Base-by-base conservation (phyloP, 2,113 vertebrate species). In the Nettapus auritus region DNA sequence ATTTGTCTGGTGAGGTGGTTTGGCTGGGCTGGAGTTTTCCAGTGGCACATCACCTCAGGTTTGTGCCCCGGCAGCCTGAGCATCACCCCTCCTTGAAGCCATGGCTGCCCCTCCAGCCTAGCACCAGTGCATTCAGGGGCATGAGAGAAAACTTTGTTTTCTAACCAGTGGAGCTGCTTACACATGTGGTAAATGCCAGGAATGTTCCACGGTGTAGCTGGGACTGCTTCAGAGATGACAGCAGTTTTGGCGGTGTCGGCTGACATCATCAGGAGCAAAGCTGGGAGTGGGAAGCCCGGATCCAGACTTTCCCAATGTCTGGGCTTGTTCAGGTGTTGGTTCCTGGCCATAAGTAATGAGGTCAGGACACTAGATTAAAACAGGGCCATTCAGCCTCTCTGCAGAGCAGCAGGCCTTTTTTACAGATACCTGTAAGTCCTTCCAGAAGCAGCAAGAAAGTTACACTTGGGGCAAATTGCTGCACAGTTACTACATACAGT, bases 251-350 rank as follows among this genome's bases (percentile, higher is more conserved):
- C n/a, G 38, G 53, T 28, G 59, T 50, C 55, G 60, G 86, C 53
- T 84, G 90, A 67, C 2, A 1, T 81, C 38, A 31, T 55, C 23
- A 48, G 63, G 40, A 93, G 42, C 23, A 50, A 82, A 88, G 84
- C 57, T 25, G 55, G 21, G 63, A 92, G 40, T 3, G 5, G 66
- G 38, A 79, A 26, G 20, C 53, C 66, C 66, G 75, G 64, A 68
- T 71, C 9, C 36, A 85, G 81, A 56, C 26, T 50, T 62, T 57
- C 42, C 60, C 66, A 53, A 10, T 0, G 13, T 66, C 48, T 92
- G 92, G 73, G 60, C 85, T 94, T 92, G 76, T 92, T 83, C 76
- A 64, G 59, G 50, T n/a, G 81, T 31, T 94, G 85, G 78, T 86
- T 95, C 82, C 67, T 73, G 26, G 68, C 52, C 69, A 44, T 76